Evolutionary conservation across 2,797 vertebrate genomes (phyloP).

Genomic region (Argya squamiceps): DNA sequence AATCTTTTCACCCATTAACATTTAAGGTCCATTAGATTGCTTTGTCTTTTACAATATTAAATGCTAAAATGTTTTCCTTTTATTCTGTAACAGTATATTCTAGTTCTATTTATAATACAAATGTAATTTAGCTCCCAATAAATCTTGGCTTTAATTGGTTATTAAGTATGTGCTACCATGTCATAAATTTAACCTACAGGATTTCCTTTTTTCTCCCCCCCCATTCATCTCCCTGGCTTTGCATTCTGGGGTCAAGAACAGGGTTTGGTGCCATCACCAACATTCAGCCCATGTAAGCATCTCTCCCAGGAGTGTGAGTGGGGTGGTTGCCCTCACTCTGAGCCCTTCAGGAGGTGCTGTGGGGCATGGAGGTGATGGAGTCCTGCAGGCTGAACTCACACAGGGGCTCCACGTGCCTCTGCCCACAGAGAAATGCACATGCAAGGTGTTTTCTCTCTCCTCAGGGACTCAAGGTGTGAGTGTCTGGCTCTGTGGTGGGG

Average conservation of each 20-base stretch:
- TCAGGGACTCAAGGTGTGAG: accelerated
- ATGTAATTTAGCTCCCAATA: slow-evolving; percentile 60
- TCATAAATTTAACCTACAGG: slow-evolving; percentile 19
- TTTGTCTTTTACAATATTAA: slow-evolving; percentile 71
- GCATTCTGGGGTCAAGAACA: not conserved
- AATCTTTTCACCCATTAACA: slow-evolving; percentile 75
- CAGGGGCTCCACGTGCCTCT: accelerated
- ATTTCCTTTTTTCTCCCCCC: not conserved
- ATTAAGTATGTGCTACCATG: slow-evolving; percentile 54
- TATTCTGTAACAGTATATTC: slow-evolving; percentile 57
- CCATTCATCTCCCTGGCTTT: not conserved
- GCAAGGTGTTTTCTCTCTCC: not conserved
- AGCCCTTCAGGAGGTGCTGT: not conserved
- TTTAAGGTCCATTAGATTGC: slow-evolving; percentile 72
- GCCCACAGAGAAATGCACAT: not conserved
- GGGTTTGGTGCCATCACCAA: not conserved
- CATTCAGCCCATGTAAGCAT: not conserved
- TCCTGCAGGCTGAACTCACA: not conserved
- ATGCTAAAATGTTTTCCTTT: slow-evolving; percentile 61
- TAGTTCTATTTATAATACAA: slow-evolving; percentile 65
- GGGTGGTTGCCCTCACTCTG: not conserved
- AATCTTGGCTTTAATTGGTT: slow-evolving; percentile 75
- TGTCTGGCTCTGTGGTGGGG: accelerated
- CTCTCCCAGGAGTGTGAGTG: not conserved
- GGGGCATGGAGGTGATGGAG: accelerated